Conservation (phyloP, 1,140 invertebrate species). For the Leucophenga varia region DNA sequence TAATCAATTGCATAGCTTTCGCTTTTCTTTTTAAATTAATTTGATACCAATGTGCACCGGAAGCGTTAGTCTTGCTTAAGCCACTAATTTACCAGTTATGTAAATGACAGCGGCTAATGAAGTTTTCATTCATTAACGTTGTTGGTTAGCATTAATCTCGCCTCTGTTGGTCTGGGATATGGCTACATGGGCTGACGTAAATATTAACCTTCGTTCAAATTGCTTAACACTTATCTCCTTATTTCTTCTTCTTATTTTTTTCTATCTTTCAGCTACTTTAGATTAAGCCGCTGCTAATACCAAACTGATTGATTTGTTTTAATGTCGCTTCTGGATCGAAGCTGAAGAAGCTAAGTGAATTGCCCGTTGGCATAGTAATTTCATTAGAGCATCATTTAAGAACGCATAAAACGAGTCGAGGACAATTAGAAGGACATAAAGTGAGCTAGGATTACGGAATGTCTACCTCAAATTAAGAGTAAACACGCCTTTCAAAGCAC, state of each 20-base stretch:
- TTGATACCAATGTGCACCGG: constrained; percentile 22
- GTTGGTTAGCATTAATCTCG: constrained; percentile 30
- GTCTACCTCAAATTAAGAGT: too few relatives aligned
- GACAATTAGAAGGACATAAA: constrained; percentile 21
- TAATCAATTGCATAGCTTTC: too few relatives aligned
- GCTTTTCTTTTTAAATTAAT: neutral
- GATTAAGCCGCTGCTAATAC: constrained; percentile 22
- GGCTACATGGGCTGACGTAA: too few relatives aligned
- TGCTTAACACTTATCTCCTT: constrained; percentile 49
- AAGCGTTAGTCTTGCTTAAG: constrained; percentile 6
- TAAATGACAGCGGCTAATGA: constrained; percentile 52
- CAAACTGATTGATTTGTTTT: constrained; percentile 49
- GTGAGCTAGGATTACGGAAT: too few relatives aligned
- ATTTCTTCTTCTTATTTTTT: too few relatives aligned
- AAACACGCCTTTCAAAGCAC: too few relatives aligned
- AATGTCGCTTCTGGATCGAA: constrained; percentile 28
- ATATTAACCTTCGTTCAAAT: too few relatives aligned
- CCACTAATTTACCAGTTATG: constrained; percentile 30
- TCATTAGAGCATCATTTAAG: constrained; percentile 47
- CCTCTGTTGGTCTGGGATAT: too few relatives aligned
- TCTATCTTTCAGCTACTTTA: constrained; percentile 32
- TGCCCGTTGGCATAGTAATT: constrained; percentile 37
- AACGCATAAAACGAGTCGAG: constrained; percentile 10
- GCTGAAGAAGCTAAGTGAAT: constrained; percentile 12
- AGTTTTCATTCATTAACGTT: constrained; percentile 52